These are phyloP conservation scores for Villa cingulata DNA, from an alignment of 2,888 invertebrate species.

Conservation along the genomic window DNA sequence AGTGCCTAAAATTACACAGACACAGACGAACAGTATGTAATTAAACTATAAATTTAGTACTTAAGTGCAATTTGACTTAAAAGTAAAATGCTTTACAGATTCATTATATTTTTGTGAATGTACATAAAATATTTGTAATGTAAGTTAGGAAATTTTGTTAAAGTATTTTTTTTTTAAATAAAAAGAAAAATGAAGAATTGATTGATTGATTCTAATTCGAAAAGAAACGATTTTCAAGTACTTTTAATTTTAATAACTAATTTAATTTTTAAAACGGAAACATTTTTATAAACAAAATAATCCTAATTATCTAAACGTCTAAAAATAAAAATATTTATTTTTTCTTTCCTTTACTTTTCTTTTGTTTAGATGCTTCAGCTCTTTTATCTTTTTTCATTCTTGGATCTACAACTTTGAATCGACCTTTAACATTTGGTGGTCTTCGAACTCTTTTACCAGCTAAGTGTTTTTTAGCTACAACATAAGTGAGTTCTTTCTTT, in stretches of 20 bases:
- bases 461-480: conserved; percentile 81
- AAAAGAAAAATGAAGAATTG: not conserved
- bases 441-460: conserved; percentile 61
- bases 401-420: conserved; percentile 88
- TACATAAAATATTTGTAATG: not conserved
- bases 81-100: not conserved
- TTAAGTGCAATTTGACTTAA: not conserved
- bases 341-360: conserved; percentile 2
- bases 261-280: no score
- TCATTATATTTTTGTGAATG: not conserved
- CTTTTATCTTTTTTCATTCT: conserved; percentile 90
- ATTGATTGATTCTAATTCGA: not conserved
- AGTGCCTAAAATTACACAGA: not conserved
- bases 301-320: no score
- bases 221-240: no score
- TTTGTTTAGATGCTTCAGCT: conserved; percentile 27
- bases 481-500: conserved; percentile 83
- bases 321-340: no score
- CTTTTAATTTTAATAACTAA: no score
- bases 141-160: not conserved
- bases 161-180: not conserved
- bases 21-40: not conserved
- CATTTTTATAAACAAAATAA: no score
- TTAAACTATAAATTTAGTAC: not conserved
- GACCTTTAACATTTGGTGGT: conserved; percentile 81